A percentile compares a stretch with the other conserved stretches of the same genome.
Evolutionary conservation across 2,888 invertebrate species (phyloP).

Genomic region (Tetragonula carbonaria): DNA sequence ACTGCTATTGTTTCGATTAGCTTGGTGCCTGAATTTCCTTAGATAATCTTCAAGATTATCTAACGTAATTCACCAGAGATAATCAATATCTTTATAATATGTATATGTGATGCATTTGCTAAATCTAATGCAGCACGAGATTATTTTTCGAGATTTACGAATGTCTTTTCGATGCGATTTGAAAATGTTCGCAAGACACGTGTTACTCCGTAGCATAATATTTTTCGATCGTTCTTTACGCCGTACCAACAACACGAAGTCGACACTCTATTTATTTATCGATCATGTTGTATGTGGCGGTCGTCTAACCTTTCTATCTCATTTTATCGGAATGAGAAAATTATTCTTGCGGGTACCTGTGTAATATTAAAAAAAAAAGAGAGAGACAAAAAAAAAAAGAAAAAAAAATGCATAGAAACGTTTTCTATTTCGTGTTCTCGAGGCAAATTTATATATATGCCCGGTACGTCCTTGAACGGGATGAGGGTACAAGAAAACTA

Average conservation of each 20-base stretch:
- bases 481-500: slow-evolving; percentile 64
- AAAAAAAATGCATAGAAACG: slow-evolving; percentile 4
- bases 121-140: not conserved
- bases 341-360: slow-evolving; percentile 46
- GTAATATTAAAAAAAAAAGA: slow-evolving; percentile 24
- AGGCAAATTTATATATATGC: slow-evolving; percentile 9
- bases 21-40: not conserved
- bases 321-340: slow-evolving; percentile 14
- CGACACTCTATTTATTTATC: slow-evolving; percentile 24
- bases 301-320: slow-evolving; percentile 8
- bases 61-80: slow-evolving; percentile 12
- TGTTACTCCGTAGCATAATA: slow-evolving; percentile 38
- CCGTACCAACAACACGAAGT: not conserved
- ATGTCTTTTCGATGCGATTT: slow-evolving; percentile 12
- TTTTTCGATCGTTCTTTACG: slow-evolving; percentile 39
- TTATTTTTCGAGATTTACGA: slow-evolving; percentile 33
- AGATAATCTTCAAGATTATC: slow-evolving; percentile 14
- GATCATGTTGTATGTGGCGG: not conserved
- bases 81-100: slow-evolving; percentile 23
- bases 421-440: slow-evolving; percentile 31
- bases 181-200: slow-evolving; percentile 21
- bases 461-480: slow-evolving; percentile 34
- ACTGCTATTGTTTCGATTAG: not conserved
- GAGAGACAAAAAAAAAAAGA: too few relatives aligned
- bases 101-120: slow-evolving; percentile 10